Evolutionary conservation across 2,797 vertebrate genomes (phyloP).

Genomic region (Eulemur albifrons): DNA sequence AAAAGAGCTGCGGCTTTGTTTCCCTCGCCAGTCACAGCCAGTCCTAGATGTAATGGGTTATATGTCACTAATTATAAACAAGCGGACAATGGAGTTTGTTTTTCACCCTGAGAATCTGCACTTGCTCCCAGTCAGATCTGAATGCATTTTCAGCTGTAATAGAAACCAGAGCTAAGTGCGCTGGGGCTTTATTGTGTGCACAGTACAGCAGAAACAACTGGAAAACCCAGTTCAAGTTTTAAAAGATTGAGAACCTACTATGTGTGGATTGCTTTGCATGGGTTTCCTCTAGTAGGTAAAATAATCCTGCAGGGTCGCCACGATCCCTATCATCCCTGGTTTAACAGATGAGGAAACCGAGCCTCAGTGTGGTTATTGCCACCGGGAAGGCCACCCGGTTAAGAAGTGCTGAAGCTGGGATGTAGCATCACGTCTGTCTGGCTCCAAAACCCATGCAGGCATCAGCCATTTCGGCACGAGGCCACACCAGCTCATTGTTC

Average conservation of each 20-base stretch:
- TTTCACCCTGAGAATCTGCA: constrained; percentile 56
- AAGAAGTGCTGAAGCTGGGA: neutral
- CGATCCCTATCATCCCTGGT: neutral
- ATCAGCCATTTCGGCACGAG: neutral
- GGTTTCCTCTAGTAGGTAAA: neutral
- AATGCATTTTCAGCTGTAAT: constrained; percentile 62
- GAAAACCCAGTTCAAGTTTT: neutral
- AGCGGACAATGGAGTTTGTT: constrained; percentile 75
- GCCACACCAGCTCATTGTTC: neutral
- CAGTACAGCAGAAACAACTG: neutral
- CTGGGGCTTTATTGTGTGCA: neutral
- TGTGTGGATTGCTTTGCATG: neutral
- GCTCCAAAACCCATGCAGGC: neutral
- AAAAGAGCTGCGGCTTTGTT: constrained; percentile 60
- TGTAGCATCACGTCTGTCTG: neutral
- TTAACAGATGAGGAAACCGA: neutral
- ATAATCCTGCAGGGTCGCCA: neutral
- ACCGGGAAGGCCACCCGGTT: neutral
- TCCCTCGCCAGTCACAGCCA: constrained; percentile 64
- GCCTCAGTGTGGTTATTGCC: neutral
- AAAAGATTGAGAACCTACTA: neutral
- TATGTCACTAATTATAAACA: constrained; percentile 72
- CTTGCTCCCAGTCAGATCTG: constrained; percentile 18
- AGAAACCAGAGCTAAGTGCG: constrained; percentile 59
- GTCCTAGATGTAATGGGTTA: constrained; percentile 58